These are phyloP conservation scores for Cairina moschata DNA, from an alignment of 2,113 vertebrate species.

Conservation along the genomic window DNA sequence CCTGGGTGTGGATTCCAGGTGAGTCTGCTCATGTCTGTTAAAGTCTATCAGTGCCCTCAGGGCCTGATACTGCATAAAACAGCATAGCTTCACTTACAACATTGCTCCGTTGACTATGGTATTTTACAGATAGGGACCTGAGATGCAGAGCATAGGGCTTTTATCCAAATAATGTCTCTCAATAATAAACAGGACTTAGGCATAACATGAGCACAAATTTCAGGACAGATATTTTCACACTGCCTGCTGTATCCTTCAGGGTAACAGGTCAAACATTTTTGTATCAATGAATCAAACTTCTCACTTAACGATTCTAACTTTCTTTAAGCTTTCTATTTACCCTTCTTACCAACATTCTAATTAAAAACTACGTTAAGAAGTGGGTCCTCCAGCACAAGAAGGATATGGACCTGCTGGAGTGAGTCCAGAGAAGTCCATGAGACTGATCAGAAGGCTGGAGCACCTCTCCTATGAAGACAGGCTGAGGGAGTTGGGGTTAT, in stretches of 20 bases:
- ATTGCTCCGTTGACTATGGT: neutral
- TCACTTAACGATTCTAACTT: neutral
- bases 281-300: neutral
- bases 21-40: neutral
- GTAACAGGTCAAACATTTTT: neutral
- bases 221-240: neutral
- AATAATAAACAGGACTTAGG: neutral
- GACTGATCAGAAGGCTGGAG: too few species aligned
- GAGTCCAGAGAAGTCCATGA: too few species aligned
- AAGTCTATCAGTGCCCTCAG: neutral
- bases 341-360: neutral
- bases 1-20: neutral
- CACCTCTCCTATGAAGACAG: too few species aligned
- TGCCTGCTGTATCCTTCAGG: neutral
- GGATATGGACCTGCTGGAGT: too few species aligned
- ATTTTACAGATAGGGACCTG: neutral
- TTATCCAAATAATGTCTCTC: neutral
- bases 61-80: neutral
- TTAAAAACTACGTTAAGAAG: neutral
- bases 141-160: neutral
- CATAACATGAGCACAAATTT: neutral
- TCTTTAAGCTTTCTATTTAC: neutral
- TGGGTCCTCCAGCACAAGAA: too few species aligned
- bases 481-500: too few species aligned
- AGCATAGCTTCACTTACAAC: neutral